Conservation (phyloP, 2,888 invertebrate genomes). For the Lithophane semibrunnea region DNA sequence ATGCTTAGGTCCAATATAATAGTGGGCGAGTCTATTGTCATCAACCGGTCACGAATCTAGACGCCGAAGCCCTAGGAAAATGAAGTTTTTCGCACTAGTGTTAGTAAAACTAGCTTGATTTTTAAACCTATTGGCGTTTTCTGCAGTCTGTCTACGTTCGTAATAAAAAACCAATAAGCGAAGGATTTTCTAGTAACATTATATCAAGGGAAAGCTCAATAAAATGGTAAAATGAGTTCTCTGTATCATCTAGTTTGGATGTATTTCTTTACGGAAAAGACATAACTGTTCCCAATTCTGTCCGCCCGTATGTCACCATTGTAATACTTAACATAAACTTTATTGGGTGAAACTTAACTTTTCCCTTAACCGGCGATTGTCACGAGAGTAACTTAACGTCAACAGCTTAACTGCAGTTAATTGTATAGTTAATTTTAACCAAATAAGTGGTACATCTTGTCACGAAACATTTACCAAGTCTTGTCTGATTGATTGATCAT, state of each 20-base stretch:
- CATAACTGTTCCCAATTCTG: neutral
- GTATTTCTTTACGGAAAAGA: neutral
- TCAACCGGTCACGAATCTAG: no score
- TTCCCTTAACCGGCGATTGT: conserved; percentile 63
- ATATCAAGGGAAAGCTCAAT: neutral
- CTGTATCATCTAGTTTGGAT: neutral
- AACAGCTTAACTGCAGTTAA: conserved; percentile 61
- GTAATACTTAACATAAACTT: conserved; percentile 56
- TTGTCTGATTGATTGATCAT: conserved; percentile 48
- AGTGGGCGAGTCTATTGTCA: no score
- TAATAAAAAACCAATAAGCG: neutral
- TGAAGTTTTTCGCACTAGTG: neutral
- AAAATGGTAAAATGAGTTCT: conserved; percentile 1
- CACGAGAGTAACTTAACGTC: conserved; percentile 58
- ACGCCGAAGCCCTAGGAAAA: no score
- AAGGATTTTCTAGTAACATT: neutral
- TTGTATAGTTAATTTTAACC: conserved; percentile 59
- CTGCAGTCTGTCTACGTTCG: neutral
- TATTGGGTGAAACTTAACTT: conserved; percentile 66
- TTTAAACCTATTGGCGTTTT: neutral
- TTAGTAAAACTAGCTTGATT: no score
- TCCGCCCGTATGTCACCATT: conserved; percentile 32
- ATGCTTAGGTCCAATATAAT: no score
- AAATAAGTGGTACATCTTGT: conserved; percentile 55
- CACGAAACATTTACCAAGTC: conserved; percentile 37